Evolutionary conservation across 2,113 vertebrate species (phyloP), one percentile per base, ranked within the genome.

Genomic region (Mus spicilegus): DNA sequence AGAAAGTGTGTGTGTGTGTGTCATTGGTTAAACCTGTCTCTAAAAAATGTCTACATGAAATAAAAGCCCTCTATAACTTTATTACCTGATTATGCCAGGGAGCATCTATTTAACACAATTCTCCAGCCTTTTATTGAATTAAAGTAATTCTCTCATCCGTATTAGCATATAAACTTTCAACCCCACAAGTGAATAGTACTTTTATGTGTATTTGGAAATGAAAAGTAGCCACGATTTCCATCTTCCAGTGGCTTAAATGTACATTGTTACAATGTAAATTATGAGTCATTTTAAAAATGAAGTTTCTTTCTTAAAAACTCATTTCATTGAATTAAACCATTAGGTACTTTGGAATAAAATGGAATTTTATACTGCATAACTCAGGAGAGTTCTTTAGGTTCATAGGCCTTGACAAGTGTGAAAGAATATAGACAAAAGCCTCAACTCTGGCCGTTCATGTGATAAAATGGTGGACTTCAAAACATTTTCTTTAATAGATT

Each of bases 81-180:
- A 91, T 88, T 93, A 81, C 26, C 46, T 94, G n/a, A 75, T 84
- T 94, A 78, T 73, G 1, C 39, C 54, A 30, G 6, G 36, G 87
- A 94, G 58, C 3, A 65, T 80, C 73, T 82, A 73, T 93, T 81
- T 90, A 77, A 82, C 4, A 67, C 70, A 84, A 87, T 91, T 93
- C 11, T 58, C 54, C 42, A 93, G 76, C 54, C 14, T 89, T 96
- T 73, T 96, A 67, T 82, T 93, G 51, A 95, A 87, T 94, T 92
- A 86, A 95, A 93, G 92, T 85, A 91, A 92, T 92, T 95, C 13
- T 90, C 86, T 30, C 81, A 7, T 24, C 33, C 92, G 11, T 39
- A 76, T 89, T 88, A 95, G 49, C 42, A 67, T 75, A 78, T 89
- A 91, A 95, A 95, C 46, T 96, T 94, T 93, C 28, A 76, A 85